Evolutionary conservation across 2,797 vertebrate genomes (phyloP).

Genomic region (Amniataba percoides): DNA sequence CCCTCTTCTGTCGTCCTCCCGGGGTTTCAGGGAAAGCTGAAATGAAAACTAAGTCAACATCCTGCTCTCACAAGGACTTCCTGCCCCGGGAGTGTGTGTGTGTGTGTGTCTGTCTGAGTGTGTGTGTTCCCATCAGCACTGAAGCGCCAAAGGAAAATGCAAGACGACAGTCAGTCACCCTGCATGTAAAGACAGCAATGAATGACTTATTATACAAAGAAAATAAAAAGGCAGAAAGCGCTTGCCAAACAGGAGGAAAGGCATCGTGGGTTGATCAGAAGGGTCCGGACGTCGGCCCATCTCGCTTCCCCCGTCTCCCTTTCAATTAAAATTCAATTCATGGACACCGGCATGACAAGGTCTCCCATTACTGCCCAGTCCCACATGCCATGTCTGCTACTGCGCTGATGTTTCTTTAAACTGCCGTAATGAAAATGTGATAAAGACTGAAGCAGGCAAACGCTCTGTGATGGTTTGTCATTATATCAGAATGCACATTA

Average conservation of each 20-base stretch:
- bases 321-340: conserved; percentile 40
- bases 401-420: neutral
- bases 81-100: conserved; percentile 47
- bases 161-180: conserved; percentile 32
- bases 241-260: neutral
- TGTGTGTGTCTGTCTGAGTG: conserved; percentile 13
- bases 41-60: conserved; percentile 83
- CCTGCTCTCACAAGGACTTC: conserved; percentile 75
- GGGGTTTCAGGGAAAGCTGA: conserved; percentile 59
- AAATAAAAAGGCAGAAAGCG: conserved; percentile 35
- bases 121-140: conserved; percentile 25
- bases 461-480: neutral
- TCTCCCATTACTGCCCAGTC: neutral
- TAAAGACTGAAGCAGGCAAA: neutral
- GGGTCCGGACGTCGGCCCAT: conserved; percentile 16
- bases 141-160: conserved; percentile 31
- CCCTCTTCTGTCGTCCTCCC: conserved; percentile 50
- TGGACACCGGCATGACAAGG: conserved; percentile 7
- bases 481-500: neutral
- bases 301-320: neutral
- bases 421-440: neutral
- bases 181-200: conserved; percentile 41
- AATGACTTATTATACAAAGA: conserved; percentile 50
- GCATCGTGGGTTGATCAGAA: conserved; percentile 25
- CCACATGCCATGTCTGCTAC: neutral